Evolutionary conservation across 2,797 vertebrate species (phyloP), one percentile per base, ranked within the genome.

Genomic region (Arremon brunneinucha): DNA sequence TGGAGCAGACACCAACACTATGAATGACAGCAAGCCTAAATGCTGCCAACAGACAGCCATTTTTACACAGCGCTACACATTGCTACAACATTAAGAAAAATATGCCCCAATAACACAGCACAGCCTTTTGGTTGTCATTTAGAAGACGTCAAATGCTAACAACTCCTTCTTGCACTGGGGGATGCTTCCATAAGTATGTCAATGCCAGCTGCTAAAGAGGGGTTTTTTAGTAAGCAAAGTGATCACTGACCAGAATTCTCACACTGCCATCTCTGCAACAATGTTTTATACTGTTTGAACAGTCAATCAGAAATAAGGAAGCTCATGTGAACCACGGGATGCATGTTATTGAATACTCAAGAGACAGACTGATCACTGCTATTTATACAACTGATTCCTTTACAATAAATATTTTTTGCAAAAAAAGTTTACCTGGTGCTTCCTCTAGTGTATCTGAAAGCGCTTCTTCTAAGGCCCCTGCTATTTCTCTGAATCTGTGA

Each of bases 401-500:
- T 8, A 30, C 6, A 68, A 9, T 1, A 18, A 44, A 21, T 43
- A 35, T 1, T 32, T 87, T 89, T 59, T 63, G 41, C 50, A 80
- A 55, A 52, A 59, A 0, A 80, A 74, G 8, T 44, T 98, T 97
- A 99, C 99, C 99, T 98, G 98, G 98, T 90, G 99, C 98, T 34
- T 98, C 98, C 89, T 98, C 97, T 65, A 99, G 96, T 14, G 98
- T 97, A 55, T 98, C 98, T 82, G 97, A 97, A 83, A 99, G 98
- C 12, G 98, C 97, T 30, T 98, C 98, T 97, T 99, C 99, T 92
- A 99, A 96, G 97, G 97, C 97, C 60, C 98, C 99, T 14, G 99
- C 99, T 94, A 99, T 98, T 97, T 99, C 99, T 96, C 99, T 99
- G 95, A 99, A 99, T 80, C 99, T 99, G 21, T 15, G 14, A 34